phyloP scores from a whole-genome alignment of 2,888 invertebrate genomes.

The Pecten maximus region DNA sequence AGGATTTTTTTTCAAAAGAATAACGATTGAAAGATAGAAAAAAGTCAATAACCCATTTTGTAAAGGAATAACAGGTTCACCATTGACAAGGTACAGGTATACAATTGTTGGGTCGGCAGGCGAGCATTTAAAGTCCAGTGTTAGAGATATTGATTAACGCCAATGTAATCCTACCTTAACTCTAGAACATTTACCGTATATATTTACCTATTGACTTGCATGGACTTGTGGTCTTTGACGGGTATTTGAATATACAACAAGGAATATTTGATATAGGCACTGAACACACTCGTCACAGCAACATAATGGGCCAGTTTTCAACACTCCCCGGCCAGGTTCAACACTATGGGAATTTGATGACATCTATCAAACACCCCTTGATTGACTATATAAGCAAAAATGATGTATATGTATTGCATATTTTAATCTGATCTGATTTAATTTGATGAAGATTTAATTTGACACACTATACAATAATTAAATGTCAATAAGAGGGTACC shows the following conservation, averaged over 20 bases:
- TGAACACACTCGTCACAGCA: neutral
- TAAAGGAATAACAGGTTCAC: neutral
- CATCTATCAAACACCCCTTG: neutral
- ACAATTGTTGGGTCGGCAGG: neutral
- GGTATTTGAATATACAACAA: constrained; percentile 30
- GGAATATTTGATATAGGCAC: constrained; percentile 30
- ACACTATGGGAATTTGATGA: neutral
- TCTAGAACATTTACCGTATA: neutral
- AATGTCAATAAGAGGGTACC: constrained; percentile 6
- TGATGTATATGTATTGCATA: neutral
- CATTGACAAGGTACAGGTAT: neutral
- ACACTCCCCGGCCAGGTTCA: neutral
- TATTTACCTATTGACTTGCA: constrained; percentile 26
- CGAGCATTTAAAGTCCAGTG: constrained; percentile 5
- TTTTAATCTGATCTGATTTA: neutral
- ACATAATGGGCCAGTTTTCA: constrained; percentile 24
- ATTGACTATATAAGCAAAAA: neutral
- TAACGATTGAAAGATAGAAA: constrained; percentile 6
- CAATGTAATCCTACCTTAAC: neutral
- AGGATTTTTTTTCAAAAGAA: constrained; percentile 16
- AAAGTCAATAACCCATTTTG: neutral
- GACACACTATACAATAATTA: constrained; percentile 24
- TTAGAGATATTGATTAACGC: neutral
- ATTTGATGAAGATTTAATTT: neutral
- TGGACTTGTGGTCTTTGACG: constrained; percentile 26